Evolutionary conservation across 1,140 invertebrate species (phyloP), one percentile per base, ranked within the genome.

Genomic region (Sitophilus oryzae): DNA sequence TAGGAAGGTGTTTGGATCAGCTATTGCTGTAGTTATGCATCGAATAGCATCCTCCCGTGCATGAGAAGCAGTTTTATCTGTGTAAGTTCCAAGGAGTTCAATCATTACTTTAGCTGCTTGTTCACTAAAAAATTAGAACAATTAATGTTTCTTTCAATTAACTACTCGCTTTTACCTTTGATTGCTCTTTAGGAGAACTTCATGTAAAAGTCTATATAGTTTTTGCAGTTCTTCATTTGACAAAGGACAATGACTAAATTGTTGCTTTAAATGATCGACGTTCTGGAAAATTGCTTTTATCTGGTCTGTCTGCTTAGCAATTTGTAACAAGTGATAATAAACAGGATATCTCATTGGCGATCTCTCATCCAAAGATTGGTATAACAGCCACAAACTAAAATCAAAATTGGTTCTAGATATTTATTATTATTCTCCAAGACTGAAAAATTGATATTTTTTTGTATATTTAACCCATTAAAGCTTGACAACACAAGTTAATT

Each of bases 61-160:
- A 63, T 95, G 91, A 30, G 92, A 93, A 1, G 95, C 94, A 78
- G 96, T 97, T 67, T 97, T 93, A 53, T 91, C 86, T 41, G 93
- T 97, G 69, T 97, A 98, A 1, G 94, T 97, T 10, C 92, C 89
- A 23, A 98, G 72, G 3, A 98, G 76, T 73, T 97, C 93, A 56
- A 97, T 88, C 93, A 98, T 97, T 1, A 97, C 92, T 73, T 93
- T 93, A 19, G 91, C 86, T 20, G 93, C 92, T 66, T 89, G 77
- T 71, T 96, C 92, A 74, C 91, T 90, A 69, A 62, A 68, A 59
- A 49, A 62, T 60, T 15, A 15, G 19, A 48, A 22, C 20, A 46
- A 9, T 53, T 9, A 45, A 25, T 25, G 38, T n/a, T 21, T 20
- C n/a, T 50, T 9, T n/a, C 15, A 20, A 52, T 21, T 48, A 6